Evolutionary conservation across 2,113 vertebrate species (phyloP).

Genomic region (Platysteira castanea): DNA sequence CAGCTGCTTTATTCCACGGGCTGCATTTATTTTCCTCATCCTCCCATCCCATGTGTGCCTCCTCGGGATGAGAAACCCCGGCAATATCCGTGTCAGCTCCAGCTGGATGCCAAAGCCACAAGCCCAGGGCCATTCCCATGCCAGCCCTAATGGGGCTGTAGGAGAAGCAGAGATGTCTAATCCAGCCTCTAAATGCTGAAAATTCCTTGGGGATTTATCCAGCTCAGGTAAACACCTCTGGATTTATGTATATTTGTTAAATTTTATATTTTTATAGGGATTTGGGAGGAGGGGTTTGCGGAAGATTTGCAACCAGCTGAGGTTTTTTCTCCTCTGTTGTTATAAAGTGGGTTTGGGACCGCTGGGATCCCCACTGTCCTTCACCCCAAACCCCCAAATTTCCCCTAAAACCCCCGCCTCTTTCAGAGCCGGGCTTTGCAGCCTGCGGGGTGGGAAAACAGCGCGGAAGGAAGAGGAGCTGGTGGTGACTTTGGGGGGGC

Average conservation of each 20-base stretch:
- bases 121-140: accelerated
- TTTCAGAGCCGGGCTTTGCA: not conserved
- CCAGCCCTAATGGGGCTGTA: not conserved
- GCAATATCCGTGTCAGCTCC: not conserved
- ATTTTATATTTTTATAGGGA: accelerated
- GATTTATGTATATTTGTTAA: not conserved
- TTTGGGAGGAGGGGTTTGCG: not conserved
- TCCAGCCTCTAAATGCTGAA: not conserved
- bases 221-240: conserved; percentile 1
- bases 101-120: not conserved
- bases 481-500: not conserved
- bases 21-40: not conserved
- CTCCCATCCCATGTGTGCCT: accelerated
- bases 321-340: not conserved
- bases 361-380: accelerated
- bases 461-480: not conserved
- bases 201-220: not conserved
- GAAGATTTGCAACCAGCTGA: not conserved
- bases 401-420: not conserved
- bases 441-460: not conserved
- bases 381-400: not conserved
- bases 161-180: not conserved
- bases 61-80: not conserved
- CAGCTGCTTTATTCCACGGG: not conserved
- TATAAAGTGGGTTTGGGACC: not conserved